Base-by-base conservation (phyloP, 2,888 invertebrate genomes). In the Teleiodes luculella region DNA sequence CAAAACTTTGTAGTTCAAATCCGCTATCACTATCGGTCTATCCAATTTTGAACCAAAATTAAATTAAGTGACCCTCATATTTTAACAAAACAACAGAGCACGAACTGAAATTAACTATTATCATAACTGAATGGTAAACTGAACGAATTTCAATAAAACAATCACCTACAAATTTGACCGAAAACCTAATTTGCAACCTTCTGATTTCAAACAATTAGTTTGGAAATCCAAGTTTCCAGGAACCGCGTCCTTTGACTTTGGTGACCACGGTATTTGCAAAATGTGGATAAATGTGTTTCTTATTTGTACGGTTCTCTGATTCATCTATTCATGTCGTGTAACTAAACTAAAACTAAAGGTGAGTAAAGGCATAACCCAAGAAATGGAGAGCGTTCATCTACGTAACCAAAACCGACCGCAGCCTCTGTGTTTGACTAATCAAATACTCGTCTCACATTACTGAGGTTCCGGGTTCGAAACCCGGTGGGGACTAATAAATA, bases 161-260 rank as follows among this genome's bases (percentile, higher is more conserved):
- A 49, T 43, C 20, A 6, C 1, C 18, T n/a, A 10, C 47, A 18
- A 48, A 35, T 43, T 18, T 18, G 33, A 14, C 48, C 7, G 13
- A 18, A 39, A 54, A 50, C 35, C 30, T 36, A 45, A 46, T 46
- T 55, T n/a, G 18, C 37, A 28, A 37, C 54, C 33, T 53, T 49
- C 37, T 46, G 53, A 56, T 56, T 56, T 39, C 24, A 20, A 53
- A 50, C 53, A 56, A 56, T 53, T 53, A 56, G 56, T 56, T 50
- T 52, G 30, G 16, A 14, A 45, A 48, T 37, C 41, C 35, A 33
- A 55, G 24, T 52, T 47, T 10, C 33, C 36, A 54, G 50, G 36
- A 50, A 31, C 24, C 53, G 48, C 39, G 35, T 14, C 51, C 46
- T 51, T 52, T n/a, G 14, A 30, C 7, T 30, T 30, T n/a, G 28